These are phyloP conservation scores for Plodia interpunctella DNA, from an alignment of 1,140 invertebrate species.

Conservation along the genomic window DNA sequence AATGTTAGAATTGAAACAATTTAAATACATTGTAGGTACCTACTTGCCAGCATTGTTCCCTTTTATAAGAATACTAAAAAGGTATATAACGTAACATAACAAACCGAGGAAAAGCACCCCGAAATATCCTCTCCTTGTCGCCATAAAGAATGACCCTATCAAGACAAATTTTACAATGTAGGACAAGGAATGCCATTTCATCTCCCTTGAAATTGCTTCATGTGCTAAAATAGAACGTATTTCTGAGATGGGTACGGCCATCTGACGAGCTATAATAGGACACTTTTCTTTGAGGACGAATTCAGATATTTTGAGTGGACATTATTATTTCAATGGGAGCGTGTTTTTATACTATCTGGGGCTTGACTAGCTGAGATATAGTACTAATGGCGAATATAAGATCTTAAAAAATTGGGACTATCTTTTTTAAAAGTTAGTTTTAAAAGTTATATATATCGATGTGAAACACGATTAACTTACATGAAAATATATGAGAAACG, in stretches of 20 bases:
- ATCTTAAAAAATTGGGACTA: no score
- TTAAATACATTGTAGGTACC: no score
- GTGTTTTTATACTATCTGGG: no score
- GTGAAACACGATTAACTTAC: no score
- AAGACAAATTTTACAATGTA: constrained; percentile 3
- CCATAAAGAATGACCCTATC: background rate
- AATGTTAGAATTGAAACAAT: no score
- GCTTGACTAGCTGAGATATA: no score
- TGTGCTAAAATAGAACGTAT: constrained; percentile 1
- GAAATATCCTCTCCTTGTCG: background rate
- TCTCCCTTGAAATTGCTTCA: background rate
- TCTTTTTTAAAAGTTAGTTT: no score
- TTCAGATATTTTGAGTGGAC: background rate
- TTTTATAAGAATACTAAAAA: no score
- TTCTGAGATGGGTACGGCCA: background rate
- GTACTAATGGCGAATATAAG: no score
- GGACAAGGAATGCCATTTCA: background rate
- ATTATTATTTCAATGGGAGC: background rate
- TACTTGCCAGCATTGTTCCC: no score
- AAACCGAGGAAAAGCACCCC: background rate
- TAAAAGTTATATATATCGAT: no score
- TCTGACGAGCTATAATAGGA: background rate
- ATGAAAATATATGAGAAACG: no score
- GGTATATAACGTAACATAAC: background rate
- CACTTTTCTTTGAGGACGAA: background rate